Base-by-base conservation (phyloP, 2,888 invertebrate species). In the Pristionchus mayeri region DNA sequence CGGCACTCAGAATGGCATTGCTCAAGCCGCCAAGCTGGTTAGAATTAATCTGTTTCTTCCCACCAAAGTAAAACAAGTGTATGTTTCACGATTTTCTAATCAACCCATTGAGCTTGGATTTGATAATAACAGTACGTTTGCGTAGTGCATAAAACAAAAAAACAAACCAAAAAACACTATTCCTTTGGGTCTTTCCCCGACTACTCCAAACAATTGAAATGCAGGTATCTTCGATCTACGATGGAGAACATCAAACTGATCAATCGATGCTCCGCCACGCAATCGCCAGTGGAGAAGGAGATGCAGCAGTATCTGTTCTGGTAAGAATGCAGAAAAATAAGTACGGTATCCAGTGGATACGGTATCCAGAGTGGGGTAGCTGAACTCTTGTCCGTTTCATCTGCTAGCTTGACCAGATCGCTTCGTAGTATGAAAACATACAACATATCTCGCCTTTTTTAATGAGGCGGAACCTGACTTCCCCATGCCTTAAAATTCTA, bases 221-320 rank as follows among this genome's bases (percentile, higher is more conserved):
- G n/a, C 88, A 95, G 95, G 95, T 98, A 98, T 93, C 94, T 99
- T 86, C 98, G 98, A 93, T 97, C 97, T 0, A 97, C 97, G n/a
- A 96, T 97, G 93, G 97, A 97, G 30, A 98, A 98, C 93, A 98
- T 98, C 90, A 95, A 96, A 89, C 94, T 99, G 86, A 98, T 98
- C 92, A 96, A 93, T 87, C 95, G 96, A 88, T 98, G 97, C 86
- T 90, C 92, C 7, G 91, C 90, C 21, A 90, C 90, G n/a, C 87
- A 90, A 50, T 89, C 89, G 30, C 90, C 90, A 0, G 86, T 90
- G 16, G 89, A 90, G 85, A 84, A 87, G 84, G 90, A 89, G 81
- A 89, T 89, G 67, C 89, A 90, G 82, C 88, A 88, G 78, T 89
- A 88, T 63, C 86, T 89, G 13, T 90, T 89, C 85, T 90, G 90